Base-by-base conservation (phyloP, 1,140 invertebrate species). In the Calliphora vicina region DNA sequence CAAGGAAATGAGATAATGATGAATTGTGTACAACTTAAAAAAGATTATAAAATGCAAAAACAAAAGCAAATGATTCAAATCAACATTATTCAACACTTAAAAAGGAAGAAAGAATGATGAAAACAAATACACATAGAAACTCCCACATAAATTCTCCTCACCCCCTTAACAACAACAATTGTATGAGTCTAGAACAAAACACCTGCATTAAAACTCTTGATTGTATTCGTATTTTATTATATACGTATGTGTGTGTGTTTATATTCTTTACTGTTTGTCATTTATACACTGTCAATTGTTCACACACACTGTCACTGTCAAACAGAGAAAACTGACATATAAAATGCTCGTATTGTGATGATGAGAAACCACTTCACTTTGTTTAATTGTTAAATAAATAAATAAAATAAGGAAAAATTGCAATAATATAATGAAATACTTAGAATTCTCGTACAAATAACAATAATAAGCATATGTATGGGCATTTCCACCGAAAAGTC, bases 341-440 rank as follows among this genome's bases (percentile, higher is more conserved):
- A 57, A 13, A 57, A 57, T 57, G 15, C 0, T 6, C 6, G 15
- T 57, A n/a, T 57, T 57, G 50, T 57, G 61, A 67, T 23, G 61
- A 67, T 35, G 50, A 67, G 61, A 20, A 23, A 23, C 61, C 73
- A 43, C 35, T 78, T 45, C 25, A 78, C 35, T 78, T 78, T 78
- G 35, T 78, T 78, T 78, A 57, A 81, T 67, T 71, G 61, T 57
- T 12, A 81, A 61, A 81, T 35, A 26, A 81, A 67, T 57, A 81
- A 81, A 67, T 42, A 67, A 45, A n/a, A 57, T 15, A 61, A 42
- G 50, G 50, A 81, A 42, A 35, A 43, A 76, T n/a, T 57, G 61
- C 80, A 81, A 67, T 71, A 67, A 81, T 35, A 71, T 81, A 67
- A 61, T 45, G 27, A 26, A 67, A 67, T 81, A 29, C 10, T 42